Percentiles rank a stretch among this genome's conserved stretches.
phyloP scores from a whole-genome alignment of 2,113 vertebrate genomes.

The Acanthochromis polyacanthus region DNA sequence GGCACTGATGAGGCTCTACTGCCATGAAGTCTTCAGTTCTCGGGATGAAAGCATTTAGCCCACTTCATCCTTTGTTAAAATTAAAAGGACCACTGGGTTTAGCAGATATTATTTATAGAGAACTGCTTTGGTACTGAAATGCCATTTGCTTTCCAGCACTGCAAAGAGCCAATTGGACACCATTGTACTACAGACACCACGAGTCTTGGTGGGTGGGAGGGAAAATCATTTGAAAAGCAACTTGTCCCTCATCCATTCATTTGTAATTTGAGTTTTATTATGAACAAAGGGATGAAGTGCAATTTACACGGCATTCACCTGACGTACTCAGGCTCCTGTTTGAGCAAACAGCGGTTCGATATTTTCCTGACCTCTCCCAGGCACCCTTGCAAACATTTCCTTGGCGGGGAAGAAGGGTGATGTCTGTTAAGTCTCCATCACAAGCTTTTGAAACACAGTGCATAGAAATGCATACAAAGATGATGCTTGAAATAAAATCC shows the following conservation, averaged over 20 bases:
- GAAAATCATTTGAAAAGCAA: constrained; percentile 20
- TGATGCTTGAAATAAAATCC: constrained; percentile 62
- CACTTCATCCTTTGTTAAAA: constrained; percentile 62
- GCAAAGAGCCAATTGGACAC: constrained; percentile 55
- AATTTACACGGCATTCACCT: constrained; percentile 53
- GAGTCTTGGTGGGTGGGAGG: constrained; percentile 35
- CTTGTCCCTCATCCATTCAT: constrained; percentile 43
- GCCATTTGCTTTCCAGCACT: constrained; percentile 49
- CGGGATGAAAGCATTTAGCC: constrained; percentile 57
- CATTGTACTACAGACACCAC: constrained; percentile 14
- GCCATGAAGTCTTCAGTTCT: constrained; percentile 56
- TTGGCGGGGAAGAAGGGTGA: constrained; percentile 25
- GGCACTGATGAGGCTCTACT: constrained; percentile 45
- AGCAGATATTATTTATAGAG: constrained; percentile 62
- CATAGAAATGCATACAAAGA: constrained; percentile 57
- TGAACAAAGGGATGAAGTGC: constrained; percentile 25
- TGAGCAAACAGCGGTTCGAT: constrained; percentile 58
- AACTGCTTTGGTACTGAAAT: constrained; percentile 46
- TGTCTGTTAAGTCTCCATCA: constrained; percentile 56
- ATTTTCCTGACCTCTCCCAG: constrained; percentile 65
- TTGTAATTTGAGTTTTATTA: constrained; percentile 51
- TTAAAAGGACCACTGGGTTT: constrained; percentile 52
- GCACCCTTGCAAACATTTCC: constrained; percentile 54
- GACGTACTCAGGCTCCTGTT: constrained; percentile 43
- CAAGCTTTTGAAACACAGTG: constrained; percentile 57